Conservation (phyloP, 2,888 invertebrate species). For the Maniola hyperantus region DNA sequence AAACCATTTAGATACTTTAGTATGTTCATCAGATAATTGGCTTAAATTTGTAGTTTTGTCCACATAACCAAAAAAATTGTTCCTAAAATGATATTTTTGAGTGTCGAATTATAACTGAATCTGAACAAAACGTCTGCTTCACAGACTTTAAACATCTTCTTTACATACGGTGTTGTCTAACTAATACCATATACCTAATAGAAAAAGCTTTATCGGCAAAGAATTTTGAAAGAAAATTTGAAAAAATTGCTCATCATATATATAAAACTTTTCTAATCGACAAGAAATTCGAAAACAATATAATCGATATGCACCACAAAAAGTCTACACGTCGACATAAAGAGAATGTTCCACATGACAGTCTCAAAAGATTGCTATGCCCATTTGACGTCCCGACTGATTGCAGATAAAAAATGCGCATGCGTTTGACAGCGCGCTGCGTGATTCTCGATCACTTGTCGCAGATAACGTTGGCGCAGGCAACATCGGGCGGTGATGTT, state of each 20-base stretch:
- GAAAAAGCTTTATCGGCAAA: background rate
- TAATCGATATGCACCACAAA: conserved; percentile 13
- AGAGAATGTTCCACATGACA: conserved; percentile 21
- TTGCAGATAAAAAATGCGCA: conserved; percentile 37
- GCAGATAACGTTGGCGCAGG: conserved; percentile 32
- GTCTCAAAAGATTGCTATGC: conserved; percentile 35
- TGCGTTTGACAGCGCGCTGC: conserved; percentile 31
- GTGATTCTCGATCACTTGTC: conserved; percentile 31
- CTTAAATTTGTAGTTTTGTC: too few species aligned
- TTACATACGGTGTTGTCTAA: background rate
- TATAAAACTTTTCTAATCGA: background rate
- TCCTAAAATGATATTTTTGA: too few species aligned
- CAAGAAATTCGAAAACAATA: conserved; percentile 12
- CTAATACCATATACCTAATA: background rate
- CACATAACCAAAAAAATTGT: too few species aligned
- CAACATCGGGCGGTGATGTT: conserved; percentile 9
- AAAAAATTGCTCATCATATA: background rate
- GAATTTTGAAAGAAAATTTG: background rate
- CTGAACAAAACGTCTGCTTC: too few species aligned
- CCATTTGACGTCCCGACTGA: conserved; percentile 34
- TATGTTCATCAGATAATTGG: too few species aligned
- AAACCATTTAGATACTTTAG: too few species aligned
- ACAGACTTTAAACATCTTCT: background rate
- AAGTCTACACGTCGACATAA: conserved; percentile 19
- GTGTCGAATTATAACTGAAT: too few species aligned